Evolutionary conservation across 2,113 vertebrate genomes (phyloP), one percentile per base, ranked within the genome.

Genomic region (Larimichthys polyactis): DNA sequence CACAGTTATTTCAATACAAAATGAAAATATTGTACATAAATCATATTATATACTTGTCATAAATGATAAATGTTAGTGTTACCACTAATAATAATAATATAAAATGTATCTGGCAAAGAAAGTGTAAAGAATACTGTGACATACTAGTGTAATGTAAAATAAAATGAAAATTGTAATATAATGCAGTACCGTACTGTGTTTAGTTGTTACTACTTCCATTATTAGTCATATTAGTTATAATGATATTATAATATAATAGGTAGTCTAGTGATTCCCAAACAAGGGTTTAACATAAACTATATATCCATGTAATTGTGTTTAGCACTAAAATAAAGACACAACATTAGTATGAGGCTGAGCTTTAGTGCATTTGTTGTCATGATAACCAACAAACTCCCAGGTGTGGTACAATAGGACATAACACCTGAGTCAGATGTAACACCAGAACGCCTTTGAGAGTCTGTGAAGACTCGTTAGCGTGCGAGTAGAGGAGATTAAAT

Each of bases 391-490:
- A 20, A 20, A 52, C 10, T 24, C 11, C 55, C 55, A 24, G 22
- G 11, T 27, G 9, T 6, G 11, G 14, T 57, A 15, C 4, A 57
- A 5, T 3, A 57, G n/a, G 55, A 57, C n/a, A 57, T 12, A 54
- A 54, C 52, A 59, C 59, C 59, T 60, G 58, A 63, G 57, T 29
- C 59, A 62, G 29, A 55, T 78, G 29, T 64, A 64, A 46, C 59
- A 70, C 59, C 43, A 66, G 68, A 69, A 69, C 24, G 19, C 63
- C 0, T 52, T 4, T 32, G 48, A 17, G 5, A 69, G 16, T 29
- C 52, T 71, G 40, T 66, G 36, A 71, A 60, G 43, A 43, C 22
- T 22, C 27, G 57, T 27, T 16, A 58, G 12, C 24, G 3, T 4
- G 24, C 5, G 27, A 32, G 24, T 8, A 27, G 58, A 49, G 17